A percentile compares a stretch with the other conserved stretches of the same genome.
These are phyloP conservation scores for Kradibia gibbosae DNA, from an alignment of 1,140 invertebrate species.

Conservation along the genomic window DNA sequence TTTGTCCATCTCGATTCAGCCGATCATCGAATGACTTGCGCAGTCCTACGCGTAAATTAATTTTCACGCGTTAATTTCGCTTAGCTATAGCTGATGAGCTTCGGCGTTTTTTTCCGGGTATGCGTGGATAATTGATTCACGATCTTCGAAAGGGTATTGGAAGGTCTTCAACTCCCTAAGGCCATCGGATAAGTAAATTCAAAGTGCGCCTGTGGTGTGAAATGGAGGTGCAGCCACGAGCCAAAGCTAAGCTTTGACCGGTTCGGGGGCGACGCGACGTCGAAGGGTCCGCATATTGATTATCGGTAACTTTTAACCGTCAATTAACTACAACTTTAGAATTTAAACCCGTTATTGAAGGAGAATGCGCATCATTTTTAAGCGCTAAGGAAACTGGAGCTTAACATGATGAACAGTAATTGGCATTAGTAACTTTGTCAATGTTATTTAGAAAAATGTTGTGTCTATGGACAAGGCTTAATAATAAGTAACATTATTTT, in stretches of 20 bases:
- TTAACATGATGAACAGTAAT: conserved; percentile 4
- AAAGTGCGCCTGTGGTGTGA: too few relatives aligned
- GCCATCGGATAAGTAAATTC: too few relatives aligned
- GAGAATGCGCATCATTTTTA: conserved; percentile 8
- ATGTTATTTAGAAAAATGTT: conserved; percentile 22
- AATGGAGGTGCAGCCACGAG: too few relatives aligned
- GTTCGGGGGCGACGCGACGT: too few relatives aligned
- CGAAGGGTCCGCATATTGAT: neutral
- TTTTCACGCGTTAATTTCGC: too few relatives aligned
- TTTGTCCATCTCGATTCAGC: conserved; percentile 32
- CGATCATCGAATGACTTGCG: conserved; percentile 54
- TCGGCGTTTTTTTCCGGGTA: too few relatives aligned
- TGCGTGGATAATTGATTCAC: too few relatives aligned
- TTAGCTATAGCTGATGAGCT: too few relatives aligned
- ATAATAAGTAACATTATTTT: conserved; percentile 22
- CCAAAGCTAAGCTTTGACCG: too few relatives aligned
- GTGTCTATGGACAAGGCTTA: neutral
- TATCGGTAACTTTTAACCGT: neutral
- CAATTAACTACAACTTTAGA: neutral
- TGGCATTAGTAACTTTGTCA: conserved; percentile 6
- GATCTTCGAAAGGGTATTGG: too few relatives aligned
- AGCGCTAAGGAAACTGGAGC: neutral
- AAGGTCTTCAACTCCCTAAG: neutral
- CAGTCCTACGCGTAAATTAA: neutral
- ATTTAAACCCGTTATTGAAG: conserved; percentile 1